These are phyloP conservation scores for Onychostoma macrolepis DNA, from an alignment of 2,113 vertebrate species.

Conservation along the genomic window DNA sequence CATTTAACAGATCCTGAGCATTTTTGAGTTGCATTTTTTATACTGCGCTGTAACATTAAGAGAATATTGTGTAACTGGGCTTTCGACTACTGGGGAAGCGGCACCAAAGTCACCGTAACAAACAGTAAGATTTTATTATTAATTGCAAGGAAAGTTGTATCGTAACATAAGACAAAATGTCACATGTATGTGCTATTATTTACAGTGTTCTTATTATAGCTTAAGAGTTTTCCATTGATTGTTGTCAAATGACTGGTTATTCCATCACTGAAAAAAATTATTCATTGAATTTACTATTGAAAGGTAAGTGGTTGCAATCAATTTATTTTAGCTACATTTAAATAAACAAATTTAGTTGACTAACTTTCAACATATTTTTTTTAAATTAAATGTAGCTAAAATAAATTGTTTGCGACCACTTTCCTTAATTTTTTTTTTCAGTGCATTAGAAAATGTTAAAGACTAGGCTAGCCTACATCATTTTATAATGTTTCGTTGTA, in stretches of 20 bases:
- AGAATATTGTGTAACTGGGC: conserved; percentile 47
- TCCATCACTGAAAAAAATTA: too few relatives aligned
- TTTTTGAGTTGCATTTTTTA: background rate
- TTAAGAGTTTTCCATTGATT: background rate
- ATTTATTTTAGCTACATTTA: too few relatives aligned
- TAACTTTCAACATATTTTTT: too few relatives aligned
- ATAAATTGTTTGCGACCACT: too few relatives aligned
- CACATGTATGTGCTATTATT: background rate
- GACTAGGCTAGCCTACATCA: too few relatives aligned
- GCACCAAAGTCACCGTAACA: conserved; percentile 51
- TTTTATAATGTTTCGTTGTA: background rate
- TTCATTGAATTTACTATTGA: too few relatives aligned
- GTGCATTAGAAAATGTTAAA: background rate
- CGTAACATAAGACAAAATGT: too few relatives aligned
- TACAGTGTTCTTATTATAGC: background rate
- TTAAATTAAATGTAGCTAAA: too few relatives aligned
- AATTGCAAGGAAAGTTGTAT: background rate
- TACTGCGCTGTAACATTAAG: background rate
- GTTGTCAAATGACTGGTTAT: background rate
- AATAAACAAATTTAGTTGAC: too few relatives aligned
- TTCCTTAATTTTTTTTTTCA: too few relatives aligned
- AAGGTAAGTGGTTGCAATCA: too few relatives aligned
- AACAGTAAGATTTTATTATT: conserved; percentile 48
- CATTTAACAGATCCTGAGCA: background rate
- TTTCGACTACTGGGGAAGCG: conserved; percentile 55